Evolutionary conservation across 2,797 vertebrate species (phyloP).

Genomic region (Buceros bicornis): DNA sequence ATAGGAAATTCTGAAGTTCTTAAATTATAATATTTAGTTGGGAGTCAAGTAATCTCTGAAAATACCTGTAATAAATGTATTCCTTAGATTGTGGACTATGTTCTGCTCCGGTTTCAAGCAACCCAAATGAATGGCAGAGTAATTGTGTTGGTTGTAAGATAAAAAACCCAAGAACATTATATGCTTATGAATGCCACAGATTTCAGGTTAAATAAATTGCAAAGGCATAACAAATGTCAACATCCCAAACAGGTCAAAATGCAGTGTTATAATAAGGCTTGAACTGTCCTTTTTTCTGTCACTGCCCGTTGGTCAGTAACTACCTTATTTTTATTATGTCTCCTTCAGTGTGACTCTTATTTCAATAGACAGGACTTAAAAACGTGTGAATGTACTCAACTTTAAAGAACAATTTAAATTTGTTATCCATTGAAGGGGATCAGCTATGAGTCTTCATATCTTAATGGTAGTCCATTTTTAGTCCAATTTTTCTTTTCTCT

Average conservation of each 20-base stretch:
- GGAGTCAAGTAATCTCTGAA: background rate
- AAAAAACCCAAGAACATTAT: background rate
- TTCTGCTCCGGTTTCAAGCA: background rate
- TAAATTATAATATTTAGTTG: background rate
- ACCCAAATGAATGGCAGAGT: background rate
- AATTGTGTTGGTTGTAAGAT: background rate
- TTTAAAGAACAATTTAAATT: background rate
- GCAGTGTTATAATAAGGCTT: background rate
- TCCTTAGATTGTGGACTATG: background rate
- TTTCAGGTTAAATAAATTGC: background rate
- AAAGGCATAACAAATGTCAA: background rate
- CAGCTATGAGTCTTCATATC: background rate
- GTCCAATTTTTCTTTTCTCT: background rate
- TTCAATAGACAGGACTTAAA: background rate
- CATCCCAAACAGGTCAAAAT: background rate
- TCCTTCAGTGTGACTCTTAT: background rate
- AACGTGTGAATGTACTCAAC: background rate
- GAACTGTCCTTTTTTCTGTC: background rate
- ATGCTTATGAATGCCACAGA: background rate
- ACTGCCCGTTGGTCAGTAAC: background rate
- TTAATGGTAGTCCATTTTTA: background rate
- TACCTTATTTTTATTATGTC: background rate
- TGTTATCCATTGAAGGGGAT: background rate
- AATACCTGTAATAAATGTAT: background rate
- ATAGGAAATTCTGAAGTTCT: background rate